These are phyloP conservation scores for Ophiodon elongatus DNA, from an alignment of 2,113 vertebrate genomes.

Conservation along the genomic window DNA sequence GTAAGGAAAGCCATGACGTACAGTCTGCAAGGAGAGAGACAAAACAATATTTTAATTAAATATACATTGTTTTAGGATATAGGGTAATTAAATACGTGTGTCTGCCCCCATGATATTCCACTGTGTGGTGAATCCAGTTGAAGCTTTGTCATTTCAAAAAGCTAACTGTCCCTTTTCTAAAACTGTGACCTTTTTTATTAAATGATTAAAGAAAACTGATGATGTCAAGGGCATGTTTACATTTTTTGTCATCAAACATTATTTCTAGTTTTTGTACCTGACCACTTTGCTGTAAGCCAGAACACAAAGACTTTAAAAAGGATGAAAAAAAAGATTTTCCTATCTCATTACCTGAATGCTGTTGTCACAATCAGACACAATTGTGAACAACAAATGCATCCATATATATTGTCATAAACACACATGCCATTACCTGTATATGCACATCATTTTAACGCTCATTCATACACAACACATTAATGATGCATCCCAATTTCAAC, in stretches of 20 bases:
- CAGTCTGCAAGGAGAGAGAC: constrained; percentile 88
- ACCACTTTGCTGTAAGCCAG: background rate
- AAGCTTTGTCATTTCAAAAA: constrained; percentile 15
- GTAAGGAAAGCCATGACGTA: constrained; percentile 97
- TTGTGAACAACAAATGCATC: background rate
- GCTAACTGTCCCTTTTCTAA: background rate
- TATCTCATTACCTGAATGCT: background rate
- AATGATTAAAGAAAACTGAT: constrained; percentile 1
- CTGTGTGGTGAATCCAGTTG: background rate
- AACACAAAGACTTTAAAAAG: background rate
- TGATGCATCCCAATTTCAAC: background rate
- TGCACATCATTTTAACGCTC: background rate
- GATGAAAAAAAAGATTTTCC: background rate
- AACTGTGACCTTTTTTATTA: background rate
- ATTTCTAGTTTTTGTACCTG: background rate
- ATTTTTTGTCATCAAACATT: constrained; percentile 3
- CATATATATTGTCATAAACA: background rate
- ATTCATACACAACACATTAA: background rate
- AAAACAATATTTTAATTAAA: constrained; percentile 4
- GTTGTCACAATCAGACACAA: background rate
- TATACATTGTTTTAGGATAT: background rate
- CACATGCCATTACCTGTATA: background rate
- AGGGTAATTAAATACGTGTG: background rate
- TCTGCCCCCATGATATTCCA: background rate
- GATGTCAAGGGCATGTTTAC: background rate